phyloP scores from a whole-genome alignment of 2,113 vertebrate species.

The Mixornis gularis region DNA sequence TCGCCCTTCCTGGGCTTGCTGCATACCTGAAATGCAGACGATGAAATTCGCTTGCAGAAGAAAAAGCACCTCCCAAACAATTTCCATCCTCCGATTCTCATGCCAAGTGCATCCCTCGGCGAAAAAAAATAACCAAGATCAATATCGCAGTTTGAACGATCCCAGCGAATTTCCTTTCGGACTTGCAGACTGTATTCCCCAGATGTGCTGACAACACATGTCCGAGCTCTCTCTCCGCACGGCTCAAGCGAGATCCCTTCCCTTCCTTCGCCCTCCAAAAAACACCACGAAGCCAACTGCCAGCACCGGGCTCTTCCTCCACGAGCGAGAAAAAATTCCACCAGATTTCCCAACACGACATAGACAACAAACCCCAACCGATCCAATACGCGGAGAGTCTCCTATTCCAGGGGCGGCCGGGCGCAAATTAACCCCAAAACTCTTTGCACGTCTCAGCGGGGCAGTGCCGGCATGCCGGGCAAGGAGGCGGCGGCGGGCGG shows the following conservation, averaged over 20 bases:
- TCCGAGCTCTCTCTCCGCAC: constrained; percentile 70
- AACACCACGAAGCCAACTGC: constrained; percentile 49
- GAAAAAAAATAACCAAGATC: constrained; percentile 77
- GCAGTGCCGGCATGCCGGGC: constrained; percentile 23
- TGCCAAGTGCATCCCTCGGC: constrained; percentile 92
- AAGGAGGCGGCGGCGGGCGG: neutral
- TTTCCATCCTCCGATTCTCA: constrained; percentile 96
- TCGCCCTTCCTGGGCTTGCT: neutral
- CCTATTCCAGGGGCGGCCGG: constrained; percentile 42
- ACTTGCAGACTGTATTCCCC: constrained; percentile 85
- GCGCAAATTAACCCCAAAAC: constrained; percentile 58
- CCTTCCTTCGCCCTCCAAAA: constrained; percentile 57
- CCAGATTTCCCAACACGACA: constrained; percentile 70
- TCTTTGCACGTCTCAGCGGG: constrained; percentile 59
- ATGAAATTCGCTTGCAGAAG: constrained; percentile 96
- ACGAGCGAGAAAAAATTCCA: constrained; percentile 64
- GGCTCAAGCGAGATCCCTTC: constrained; percentile 61
- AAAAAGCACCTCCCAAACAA: constrained; percentile 97
- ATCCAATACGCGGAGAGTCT: constrained; percentile 44
- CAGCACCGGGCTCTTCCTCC: constrained; percentile 54
- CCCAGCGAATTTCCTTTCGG: constrained; percentile 78
- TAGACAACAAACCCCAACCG: constrained; percentile 67
- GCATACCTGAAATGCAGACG: constrained; percentile 94
- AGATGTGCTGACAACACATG: constrained; percentile 85
- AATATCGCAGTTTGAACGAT: constrained; percentile 80